Conservation (phyloP, 2,113 vertebrate species). For the Lepisosteus oculatus region DNA sequence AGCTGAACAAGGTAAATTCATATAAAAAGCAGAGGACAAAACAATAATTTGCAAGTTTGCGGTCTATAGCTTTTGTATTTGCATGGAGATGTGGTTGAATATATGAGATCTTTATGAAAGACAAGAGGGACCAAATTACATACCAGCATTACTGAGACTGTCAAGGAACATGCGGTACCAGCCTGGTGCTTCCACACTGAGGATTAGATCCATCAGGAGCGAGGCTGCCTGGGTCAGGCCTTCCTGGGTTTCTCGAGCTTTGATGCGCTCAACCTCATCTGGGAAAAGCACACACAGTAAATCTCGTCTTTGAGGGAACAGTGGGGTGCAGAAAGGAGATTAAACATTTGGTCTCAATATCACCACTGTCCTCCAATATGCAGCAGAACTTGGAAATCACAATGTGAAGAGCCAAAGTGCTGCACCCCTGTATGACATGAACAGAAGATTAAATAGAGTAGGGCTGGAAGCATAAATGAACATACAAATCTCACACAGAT, state of each 20-base stretch:
- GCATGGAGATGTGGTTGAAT: too few relatives aligned
- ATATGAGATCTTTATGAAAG: too few relatives aligned
- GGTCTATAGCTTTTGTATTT: too few relatives aligned
- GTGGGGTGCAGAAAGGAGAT: neutral
- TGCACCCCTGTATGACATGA: too few relatives aligned
- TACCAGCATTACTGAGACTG: slow-evolving; percentile 7
- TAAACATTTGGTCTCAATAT: neutral
- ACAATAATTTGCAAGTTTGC: too few relatives aligned
- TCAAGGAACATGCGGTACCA: slow-evolving; percentile 9
- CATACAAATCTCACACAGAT: too few relatives aligned
- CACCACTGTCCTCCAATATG: neutral
- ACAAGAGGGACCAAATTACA: neutral
- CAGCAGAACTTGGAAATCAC: too few relatives aligned
- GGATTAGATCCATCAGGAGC: neutral
- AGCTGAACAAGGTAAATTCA: neutral
- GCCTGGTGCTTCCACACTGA: neutral
- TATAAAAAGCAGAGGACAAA: neutral
- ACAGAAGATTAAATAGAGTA: too few relatives aligned
- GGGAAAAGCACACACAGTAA: neutral
- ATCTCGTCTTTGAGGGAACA: neutral
- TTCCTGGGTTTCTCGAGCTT: neutral
- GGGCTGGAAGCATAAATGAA: too few relatives aligned
- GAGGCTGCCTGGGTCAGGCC: slow-evolving; percentile 2
- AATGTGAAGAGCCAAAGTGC: too few relatives aligned
- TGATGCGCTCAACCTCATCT: neutral